phyloP scores from a whole-genome alignment of 2,797 vertebrate genomes.

The Alca torda region DNA sequence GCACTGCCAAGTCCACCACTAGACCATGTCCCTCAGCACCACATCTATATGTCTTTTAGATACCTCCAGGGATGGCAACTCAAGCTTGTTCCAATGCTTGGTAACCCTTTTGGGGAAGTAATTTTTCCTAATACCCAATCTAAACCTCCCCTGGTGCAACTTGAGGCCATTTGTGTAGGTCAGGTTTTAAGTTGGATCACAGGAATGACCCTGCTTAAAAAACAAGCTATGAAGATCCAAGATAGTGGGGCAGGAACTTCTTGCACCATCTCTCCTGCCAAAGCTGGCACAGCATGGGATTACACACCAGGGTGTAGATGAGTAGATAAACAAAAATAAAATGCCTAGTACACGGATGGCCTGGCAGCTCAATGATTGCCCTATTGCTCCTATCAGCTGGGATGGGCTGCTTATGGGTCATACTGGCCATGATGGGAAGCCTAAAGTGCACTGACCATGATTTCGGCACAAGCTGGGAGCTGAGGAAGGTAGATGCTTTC shows the following conservation, averaged over 20 bases:
- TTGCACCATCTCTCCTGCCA: not conserved
- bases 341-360: not conserved
- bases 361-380: not conserved
- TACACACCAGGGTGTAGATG: not conserved
- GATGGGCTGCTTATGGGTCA: not conserved
- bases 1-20: not conserved
- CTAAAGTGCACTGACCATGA: not conserved
- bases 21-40: not conserved
- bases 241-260: not conserved
- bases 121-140: not conserved
- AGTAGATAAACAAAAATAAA: not conserved
- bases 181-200: not conserved
- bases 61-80: not conserved
- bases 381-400: not conserved
- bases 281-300: not conserved
- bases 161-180: not conserved
- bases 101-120: not conserved
- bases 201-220: not conserved
- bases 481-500: not conserved
- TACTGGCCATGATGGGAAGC: not conserved
- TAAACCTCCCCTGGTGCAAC: not conserved
- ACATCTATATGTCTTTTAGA: not conserved
- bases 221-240: not conserved
- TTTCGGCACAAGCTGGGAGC: not conserved
- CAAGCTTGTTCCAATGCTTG: not conserved